Percentiles rank a stretch among this genome's conserved stretches.
phyloP scores from a whole-genome alignment of 2,888 invertebrate genomes.

The Paralinhomoeus sp. region DNA sequence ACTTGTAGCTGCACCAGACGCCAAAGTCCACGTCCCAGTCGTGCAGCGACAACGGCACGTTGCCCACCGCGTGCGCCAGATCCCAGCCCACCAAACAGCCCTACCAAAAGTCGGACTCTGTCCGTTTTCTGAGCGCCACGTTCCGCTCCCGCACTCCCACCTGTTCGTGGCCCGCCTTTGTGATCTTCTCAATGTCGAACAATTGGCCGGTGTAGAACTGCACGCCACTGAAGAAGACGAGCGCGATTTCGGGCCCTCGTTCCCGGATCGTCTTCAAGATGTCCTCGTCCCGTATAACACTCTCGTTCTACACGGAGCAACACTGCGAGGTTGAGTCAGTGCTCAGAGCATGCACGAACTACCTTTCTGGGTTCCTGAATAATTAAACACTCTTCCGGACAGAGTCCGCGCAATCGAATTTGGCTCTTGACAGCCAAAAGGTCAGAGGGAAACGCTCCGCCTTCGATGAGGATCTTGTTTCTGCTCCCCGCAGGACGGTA shows the following conservation, averaged over 20 bases:
- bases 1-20: constrained; percentile 39
- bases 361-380: constrained; percentile 30
- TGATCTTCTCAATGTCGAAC: constrained; percentile 35
- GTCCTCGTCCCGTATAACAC: no score
- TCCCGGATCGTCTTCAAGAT: constrained; percentile 31
- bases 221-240: constrained; percentile 34
- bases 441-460: constrained; percentile 37
- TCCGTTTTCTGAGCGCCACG: no score
- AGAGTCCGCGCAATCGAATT: constrained; percentile 30
- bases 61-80: constrained; percentile 37
- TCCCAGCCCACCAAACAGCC: constrained; percentile 38
- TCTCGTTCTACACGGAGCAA: no score
- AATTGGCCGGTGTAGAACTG: constrained; percentile 39
- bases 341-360: no score
- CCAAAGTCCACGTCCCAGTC: constrained; percentile 38
- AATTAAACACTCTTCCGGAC: constrained; percentile 30
- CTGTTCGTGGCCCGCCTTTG: constrained; percentile 31
- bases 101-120: no score
- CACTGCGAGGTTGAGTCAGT: no score
- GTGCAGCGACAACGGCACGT: no score
- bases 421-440: constrained; percentile 36
- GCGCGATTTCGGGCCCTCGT: constrained; percentile 33
- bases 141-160: no score
- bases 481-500: constrained; percentile 33
- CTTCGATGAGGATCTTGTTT: constrained; percentile 35